Conservation (phyloP, 2,113 vertebrate genomes). For the Paraplagusia blochii region DNA sequence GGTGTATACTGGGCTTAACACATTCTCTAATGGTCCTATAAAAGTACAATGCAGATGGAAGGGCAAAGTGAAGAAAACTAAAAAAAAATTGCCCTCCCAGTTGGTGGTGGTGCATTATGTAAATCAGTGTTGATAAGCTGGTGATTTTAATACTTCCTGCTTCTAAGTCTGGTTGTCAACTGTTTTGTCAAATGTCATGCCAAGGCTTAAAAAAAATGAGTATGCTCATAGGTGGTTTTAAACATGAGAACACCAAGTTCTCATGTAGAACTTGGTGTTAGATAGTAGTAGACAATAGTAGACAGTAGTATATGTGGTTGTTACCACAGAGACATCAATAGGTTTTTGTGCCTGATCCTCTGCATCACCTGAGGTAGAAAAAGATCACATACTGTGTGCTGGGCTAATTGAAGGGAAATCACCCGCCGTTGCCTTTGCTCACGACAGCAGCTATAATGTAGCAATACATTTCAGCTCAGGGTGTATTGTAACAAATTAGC, state of each 20-base stretch:
- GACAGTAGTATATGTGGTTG: too few species aligned
- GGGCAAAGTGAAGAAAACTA: conserved; percentile 58
- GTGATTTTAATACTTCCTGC: conserved; percentile 23
- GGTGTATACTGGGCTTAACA: too few species aligned
- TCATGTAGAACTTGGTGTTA: too few species aligned
- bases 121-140: conserved; percentile 53
- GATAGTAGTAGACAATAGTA: too few species aligned
- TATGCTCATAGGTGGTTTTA: not conserved
- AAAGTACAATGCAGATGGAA: conserved; percentile 27
- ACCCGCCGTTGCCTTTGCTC: conserved; percentile 18
- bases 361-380: conserved; percentile 27
- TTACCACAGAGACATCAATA: too few species aligned
- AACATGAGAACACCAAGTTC: not conserved
- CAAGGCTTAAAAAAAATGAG: conserved; percentile 13
- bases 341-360: conserved; percentile 5
- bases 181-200: conserved; percentile 43
- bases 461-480: conserved; percentile 58
- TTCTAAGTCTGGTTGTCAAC: too few species aligned
- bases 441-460: conserved; percentile 43
- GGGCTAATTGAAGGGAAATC: conserved; percentile 48
- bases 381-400: conserved; percentile 18
- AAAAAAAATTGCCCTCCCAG: conserved; percentile 24
- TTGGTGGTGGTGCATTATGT: conserved; percentile 47
- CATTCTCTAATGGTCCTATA: conserved; percentile 53
- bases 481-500: conserved; percentile 65